Conservation (phyloP, 2,113 vertebrate genomes). For the Struthidea cinerea region DNA sequence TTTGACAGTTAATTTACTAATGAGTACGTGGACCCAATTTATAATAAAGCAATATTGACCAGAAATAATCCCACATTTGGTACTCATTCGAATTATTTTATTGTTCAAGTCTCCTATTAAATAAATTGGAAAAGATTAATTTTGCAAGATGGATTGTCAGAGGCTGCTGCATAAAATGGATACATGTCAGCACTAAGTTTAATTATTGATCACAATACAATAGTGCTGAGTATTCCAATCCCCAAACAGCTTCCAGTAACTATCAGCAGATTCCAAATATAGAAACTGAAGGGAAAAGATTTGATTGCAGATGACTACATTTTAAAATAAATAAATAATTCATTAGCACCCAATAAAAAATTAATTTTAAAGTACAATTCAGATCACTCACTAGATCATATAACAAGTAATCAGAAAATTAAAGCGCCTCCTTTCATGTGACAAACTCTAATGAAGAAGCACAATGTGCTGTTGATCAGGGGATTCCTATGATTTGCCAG, state of each 20-base stretch:
- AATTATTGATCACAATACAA: constrained; percentile 94
- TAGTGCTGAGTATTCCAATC: constrained; percentile 88
- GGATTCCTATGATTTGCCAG: not conserved
- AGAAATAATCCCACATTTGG: constrained; percentile 73
- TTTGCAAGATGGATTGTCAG: constrained; percentile 82
- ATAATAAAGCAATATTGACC: constrained; percentile 81
- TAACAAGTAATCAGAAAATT: constrained; percentile 46
- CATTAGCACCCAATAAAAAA: constrained; percentile 72
- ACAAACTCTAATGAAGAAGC: constrained; percentile 48
- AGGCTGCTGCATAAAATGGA: constrained; percentile 79
- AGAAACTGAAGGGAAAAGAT: constrained; percentile 67
- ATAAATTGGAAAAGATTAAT: constrained; percentile 85
- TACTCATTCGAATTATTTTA: constrained; percentile 79
- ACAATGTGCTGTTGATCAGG: not conserved
- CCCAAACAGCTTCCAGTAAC: constrained; percentile 81
- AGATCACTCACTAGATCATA: constrained; percentile 31
- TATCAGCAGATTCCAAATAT: constrained; percentile 87
- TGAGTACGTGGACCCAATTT: constrained; percentile 77
- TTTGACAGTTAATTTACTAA: constrained; percentile 87
- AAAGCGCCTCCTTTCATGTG: constrained; percentile 24
- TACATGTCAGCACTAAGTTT: constrained; percentile 89
- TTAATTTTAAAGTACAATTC: constrained; percentile 68
- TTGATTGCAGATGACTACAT: constrained; percentile 72
- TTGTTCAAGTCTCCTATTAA: constrained; percentile 79
- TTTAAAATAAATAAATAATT: constrained; percentile 81